Conservation (phyloP, 2,113 vertebrate genomes). For the Scomber japonicus region DNA sequence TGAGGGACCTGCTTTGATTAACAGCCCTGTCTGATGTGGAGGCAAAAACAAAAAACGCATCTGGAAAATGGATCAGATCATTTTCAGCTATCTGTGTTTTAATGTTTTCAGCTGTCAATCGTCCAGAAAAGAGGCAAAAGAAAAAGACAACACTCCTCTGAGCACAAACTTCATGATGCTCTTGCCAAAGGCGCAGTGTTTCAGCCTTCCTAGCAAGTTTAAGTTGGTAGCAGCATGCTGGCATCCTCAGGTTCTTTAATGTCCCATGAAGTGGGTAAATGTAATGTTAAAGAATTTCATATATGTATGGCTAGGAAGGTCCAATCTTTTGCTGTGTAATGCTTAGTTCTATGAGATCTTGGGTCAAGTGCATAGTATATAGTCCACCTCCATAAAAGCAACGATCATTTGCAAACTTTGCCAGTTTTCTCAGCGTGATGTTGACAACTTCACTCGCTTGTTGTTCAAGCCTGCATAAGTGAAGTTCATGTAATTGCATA, state of each 20-base stretch:
- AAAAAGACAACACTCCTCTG: conserved; percentile 38
- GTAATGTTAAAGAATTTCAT: conserved; percentile 46
- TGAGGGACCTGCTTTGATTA: conserved; percentile 1
- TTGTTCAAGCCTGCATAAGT: conserved; percentile 21
- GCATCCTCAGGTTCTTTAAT: conserved; percentile 77
- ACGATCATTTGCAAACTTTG: conserved; percentile 40
- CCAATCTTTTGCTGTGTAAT: conserved; percentile 68
- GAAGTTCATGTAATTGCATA: conserved; percentile 36
- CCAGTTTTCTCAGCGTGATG: conserved; percentile 34
- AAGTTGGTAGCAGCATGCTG: conserved; percentile 62
- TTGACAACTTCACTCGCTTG: conserved; percentile 48
- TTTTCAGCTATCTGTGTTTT: conserved; percentile 63
- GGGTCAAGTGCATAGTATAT: conserved; percentile 38
- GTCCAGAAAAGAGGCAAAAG: conserved; percentile 12
- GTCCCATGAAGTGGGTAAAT: conserved; percentile 53
- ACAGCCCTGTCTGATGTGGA: conserved; percentile 1
- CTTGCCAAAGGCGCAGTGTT: conserved; percentile 47
- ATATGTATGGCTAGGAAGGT: conserved; percentile 42
- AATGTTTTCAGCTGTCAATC: conserved; percentile 47
- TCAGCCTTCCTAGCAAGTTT: conserved; percentile 59
- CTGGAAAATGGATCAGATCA: conserved; percentile 58
- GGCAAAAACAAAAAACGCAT: neutral
- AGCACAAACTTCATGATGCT: conserved; percentile 32
- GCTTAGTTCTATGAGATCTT: conserved; percentile 51
- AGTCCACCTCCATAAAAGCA: conserved; percentile 32